Conservation (phyloP, 1,140 invertebrate species). For the Drosophila truncata region DNA sequence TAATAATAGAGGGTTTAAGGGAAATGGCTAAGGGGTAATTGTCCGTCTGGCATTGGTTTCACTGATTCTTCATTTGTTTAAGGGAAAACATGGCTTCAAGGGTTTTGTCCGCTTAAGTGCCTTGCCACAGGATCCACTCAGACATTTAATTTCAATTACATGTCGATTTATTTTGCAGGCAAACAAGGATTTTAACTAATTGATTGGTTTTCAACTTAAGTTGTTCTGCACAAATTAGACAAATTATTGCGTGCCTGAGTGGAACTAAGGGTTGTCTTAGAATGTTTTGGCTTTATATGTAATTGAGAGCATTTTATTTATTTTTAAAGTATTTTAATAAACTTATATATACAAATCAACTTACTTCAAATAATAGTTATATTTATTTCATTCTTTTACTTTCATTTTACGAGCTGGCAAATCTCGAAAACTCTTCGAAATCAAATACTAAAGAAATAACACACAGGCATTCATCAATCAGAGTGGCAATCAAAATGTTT, state of each 20-base stretch:
- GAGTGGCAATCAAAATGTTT: slow-evolving; percentile 35
- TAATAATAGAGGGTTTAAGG: neutral
- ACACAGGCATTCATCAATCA: slow-evolving; percentile 33
- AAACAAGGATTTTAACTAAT: slow-evolving; percentile 18
- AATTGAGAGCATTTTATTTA: no score
- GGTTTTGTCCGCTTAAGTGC: slow-evolving; percentile 31
- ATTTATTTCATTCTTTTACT: neutral
- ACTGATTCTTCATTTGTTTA: slow-evolving; percentile 19
- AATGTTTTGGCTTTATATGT: neutral
- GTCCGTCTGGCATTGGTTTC: slow-evolving; percentile 24
- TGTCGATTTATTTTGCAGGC: slow-evolving; percentile 44
- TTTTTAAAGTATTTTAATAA: neutral
- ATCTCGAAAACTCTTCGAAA: neutral
- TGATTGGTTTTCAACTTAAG: slow-evolving; percentile 14
- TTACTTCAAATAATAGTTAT: neutral
- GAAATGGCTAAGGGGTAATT: slow-evolving; percentile 15
- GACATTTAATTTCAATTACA: slow-evolving; percentile 72
- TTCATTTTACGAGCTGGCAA: neutral
- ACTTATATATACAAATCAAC: no score
- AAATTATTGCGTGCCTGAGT: neutral
- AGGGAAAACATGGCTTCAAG: slow-evolving; percentile 26
- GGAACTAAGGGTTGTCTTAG: neutral
- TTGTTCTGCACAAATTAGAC: neutral
- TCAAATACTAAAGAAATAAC: neutral
- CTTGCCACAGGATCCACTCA: slow-evolving; percentile 7